These are phyloP conservation scores for Aphodius sticticus DNA, from an alignment of 2,888 invertebrate species.

Conservation along the genomic window DNA sequence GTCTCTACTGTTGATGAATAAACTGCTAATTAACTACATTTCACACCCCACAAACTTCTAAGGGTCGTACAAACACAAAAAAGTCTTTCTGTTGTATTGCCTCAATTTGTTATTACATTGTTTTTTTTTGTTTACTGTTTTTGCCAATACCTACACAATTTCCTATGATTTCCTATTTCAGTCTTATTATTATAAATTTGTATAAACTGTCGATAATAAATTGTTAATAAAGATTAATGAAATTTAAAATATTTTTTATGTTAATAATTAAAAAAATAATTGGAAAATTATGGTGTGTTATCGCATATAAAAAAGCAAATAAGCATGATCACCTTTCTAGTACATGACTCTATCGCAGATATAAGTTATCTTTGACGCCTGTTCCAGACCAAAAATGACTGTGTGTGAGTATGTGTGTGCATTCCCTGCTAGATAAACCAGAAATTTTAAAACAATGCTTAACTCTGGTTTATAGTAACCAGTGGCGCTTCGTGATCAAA, in stretches of 20 bases:
- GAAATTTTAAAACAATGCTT: neutral
- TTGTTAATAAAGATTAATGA: too few species aligned
- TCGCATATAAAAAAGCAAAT: neutral
- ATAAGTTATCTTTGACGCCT: neutral
- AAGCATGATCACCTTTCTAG: neutral
- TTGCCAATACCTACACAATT: too few species aligned
- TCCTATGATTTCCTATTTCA: too few species aligned
- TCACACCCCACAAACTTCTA: neutral
- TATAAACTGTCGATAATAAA: too few species aligned
- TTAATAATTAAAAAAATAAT: too few species aligned
- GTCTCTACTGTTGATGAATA: neutral
- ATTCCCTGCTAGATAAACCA: neutral
- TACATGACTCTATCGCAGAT: neutral
- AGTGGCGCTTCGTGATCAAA: neutral
- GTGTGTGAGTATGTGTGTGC: neutral
- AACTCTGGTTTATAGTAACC: neutral
- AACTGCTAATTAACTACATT: neutral
- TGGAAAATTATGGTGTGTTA: neutral
- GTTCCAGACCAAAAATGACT: neutral
- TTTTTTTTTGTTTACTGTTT: too few species aligned
- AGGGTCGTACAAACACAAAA: neutral
- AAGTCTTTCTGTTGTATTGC: neutral
- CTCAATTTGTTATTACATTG: too few species aligned
- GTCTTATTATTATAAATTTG: too few species aligned
- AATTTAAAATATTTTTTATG: too few species aligned